Base-by-base conservation (phyloP, 2,888 invertebrate species). In the Ceramica pisi region DNA sequence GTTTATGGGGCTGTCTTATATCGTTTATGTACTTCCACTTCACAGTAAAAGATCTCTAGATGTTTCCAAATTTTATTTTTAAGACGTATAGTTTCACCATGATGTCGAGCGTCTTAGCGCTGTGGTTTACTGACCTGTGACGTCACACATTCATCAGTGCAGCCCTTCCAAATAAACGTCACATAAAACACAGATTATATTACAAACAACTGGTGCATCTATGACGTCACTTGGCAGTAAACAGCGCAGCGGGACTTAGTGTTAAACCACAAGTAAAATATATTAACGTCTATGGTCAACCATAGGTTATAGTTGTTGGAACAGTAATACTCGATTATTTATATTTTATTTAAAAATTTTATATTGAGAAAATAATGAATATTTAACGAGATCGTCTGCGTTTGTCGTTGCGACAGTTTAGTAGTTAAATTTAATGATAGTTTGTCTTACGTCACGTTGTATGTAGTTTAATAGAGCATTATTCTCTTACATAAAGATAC, bases 291-390 rank as follows among this genome's bases (percentile, higher is more conserved):
- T 94, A 90, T 95, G 94, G 94, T 94, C 87, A 93, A 94, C 94
- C 94, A 92, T 92, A 90, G 94, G 89, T 86, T 89, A 83, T 89
- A 90, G 91, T 94, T 94, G 94, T 94, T 95, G 94, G 92, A 94
- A 95, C 94, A 90, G 90, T 94, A 95, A 95, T 95, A 95, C 95
- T 95, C 95, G 94, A 94, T 94, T 95, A 94, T 95, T 95, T 95
- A 94, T 95, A 93, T 94, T 94, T 95, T 94, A 94, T 94, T 94
- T 94, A 91, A 94, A 80, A 93, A 90, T 88, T 86, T 90, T 94
- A 93, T 94, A 92, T 90, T 91, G 88, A 82, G 70, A 91, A 90
- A 90, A 90, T 91, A 89, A 92, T 92, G 57, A 92, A 92, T 93
- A 93, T 92, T 89, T 87, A 90, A 87, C 80, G 84, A 85, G 80